Base-by-base conservation (phyloP, 2,797 vertebrate genomes). In the Sarcoramphus papa region DNA sequence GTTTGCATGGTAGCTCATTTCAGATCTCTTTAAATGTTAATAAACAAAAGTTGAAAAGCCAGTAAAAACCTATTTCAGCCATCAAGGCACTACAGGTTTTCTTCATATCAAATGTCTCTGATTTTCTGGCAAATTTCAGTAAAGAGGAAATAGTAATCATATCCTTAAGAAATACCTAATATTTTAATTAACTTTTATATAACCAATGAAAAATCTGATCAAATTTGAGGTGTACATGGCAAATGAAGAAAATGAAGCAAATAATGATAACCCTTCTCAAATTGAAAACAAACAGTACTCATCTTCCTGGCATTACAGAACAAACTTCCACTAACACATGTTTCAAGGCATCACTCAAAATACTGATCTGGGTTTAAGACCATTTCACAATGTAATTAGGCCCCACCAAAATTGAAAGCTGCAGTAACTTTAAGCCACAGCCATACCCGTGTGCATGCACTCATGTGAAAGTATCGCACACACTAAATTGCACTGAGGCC, bases 381-480 rank as follows among this genome's bases (percentile, higher is more conserved):
- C 85, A n/a, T 92, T 86, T 80, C 64, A 85, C 70, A 62, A 50
- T 0, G 7, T 83, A 45, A 75, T 72, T 18, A 81, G 70, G 60
- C 94, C 96, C 92, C 94, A 90, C 48, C 76, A 79, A 84, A 83
- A 94, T 7, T 10, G 68, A 88, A 97, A 97, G 95, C 95, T 97
- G 93, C 96, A 96, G 95, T 97, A 93, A 97, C 95, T 97, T 94
- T 98, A 98, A 98, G 97, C 97, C 97, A 97, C 96, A 98, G 98
- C 98, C 98, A 98, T 97, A 98, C 97, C 98, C 92, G 97, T 98
- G 98, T 98, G 98, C 98, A 98, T 98, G 98, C 98, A 98, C 98
- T 98, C 98, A 97, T 98, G 98, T 98, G 98, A 98, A 98, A 98
- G 98, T 98, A 98, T 98, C 98, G 97, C 98, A 98, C 98, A 98